phyloP scores from a whole-genome alignment of 2,113 vertebrate genomes.

The Ursus arctos region DNA sequence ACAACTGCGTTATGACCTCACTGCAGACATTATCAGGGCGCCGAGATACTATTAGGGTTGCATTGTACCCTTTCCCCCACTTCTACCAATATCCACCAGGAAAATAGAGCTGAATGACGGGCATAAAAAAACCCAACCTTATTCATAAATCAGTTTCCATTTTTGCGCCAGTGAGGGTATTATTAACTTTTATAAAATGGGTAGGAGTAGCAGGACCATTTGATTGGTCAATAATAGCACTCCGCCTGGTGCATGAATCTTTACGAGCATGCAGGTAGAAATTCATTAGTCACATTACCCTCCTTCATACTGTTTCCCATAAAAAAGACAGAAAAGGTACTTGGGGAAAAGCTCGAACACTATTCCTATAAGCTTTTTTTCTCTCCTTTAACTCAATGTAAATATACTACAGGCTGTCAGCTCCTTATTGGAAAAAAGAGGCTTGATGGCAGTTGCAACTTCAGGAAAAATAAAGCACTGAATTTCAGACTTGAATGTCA shows the following conservation, averaged over 20 bases:
- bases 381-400: conserved; percentile 1
- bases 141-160: conserved; percentile 85
- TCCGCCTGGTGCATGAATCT: conserved; percentile 74
- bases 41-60: neutral
- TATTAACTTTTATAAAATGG: conserved; percentile 82
- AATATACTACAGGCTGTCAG: neutral
- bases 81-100: neutral
- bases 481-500: neutral
- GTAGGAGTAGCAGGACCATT: conserved; percentile 71
- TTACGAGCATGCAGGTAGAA: conserved; percentile 75
- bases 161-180: conserved; percentile 72
- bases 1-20: rapidly evolving
- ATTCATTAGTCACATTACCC: conserved; percentile 55
- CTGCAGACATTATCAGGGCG: neutral
- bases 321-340: conserved; percentile 53
- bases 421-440: neutral
- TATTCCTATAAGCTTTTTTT: neutral
- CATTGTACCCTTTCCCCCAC: rapidly evolving
- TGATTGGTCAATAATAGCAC: conserved; percentile 78
- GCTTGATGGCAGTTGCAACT: neutral
- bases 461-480: neutral
- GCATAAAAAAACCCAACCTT: conserved; percentile 69
- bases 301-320: conserved; percentile 59
- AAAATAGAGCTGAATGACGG: conserved; percentile 69
- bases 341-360: neutral